Evolutionary conservation across 2,113 vertebrate species (phyloP).

Genomic region (Solea senegalensis): DNA sequence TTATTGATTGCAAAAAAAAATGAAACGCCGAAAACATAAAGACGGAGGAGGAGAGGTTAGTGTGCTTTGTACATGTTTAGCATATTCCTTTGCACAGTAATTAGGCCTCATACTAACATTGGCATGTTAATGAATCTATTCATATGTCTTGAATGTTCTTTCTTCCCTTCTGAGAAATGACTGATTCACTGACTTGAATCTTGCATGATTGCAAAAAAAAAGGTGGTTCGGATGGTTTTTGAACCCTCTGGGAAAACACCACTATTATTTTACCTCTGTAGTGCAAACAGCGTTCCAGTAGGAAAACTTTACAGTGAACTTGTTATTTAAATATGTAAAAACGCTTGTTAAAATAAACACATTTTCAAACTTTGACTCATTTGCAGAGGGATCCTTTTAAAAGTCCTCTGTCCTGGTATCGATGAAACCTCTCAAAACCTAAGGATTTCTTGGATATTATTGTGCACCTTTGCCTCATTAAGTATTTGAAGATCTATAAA

Average conservation of each 20-base stretch:
- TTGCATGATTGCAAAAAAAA: background rate
- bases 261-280: background rate
- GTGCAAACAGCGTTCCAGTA: background rate
- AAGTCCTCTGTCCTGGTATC: no score
- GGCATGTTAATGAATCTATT: conserved; percentile 6
- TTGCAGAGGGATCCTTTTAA: no score
- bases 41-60: conserved; percentile 30
- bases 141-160: conserved; percentile 10
- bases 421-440: no score
- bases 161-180: conserved; percentile 28
- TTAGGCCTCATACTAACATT: conserved; percentile 23
- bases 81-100: conserved; percentile 34
- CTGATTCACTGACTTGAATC: conserved; percentile 16
- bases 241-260: no score
- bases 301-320: no score
- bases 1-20: conserved; percentile 59
- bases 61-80: conserved; percentile 32
- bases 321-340: no score
- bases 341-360: no score
- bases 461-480: no score
- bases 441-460: no score
- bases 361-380: no score
- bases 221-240: no score
- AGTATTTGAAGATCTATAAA: no score
- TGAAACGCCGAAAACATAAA: conserved; percentile 46